phyloP scores from a whole-genome alignment of 2,797 vertebrate species.

The Oceanodroma leucorhoa region DNA sequence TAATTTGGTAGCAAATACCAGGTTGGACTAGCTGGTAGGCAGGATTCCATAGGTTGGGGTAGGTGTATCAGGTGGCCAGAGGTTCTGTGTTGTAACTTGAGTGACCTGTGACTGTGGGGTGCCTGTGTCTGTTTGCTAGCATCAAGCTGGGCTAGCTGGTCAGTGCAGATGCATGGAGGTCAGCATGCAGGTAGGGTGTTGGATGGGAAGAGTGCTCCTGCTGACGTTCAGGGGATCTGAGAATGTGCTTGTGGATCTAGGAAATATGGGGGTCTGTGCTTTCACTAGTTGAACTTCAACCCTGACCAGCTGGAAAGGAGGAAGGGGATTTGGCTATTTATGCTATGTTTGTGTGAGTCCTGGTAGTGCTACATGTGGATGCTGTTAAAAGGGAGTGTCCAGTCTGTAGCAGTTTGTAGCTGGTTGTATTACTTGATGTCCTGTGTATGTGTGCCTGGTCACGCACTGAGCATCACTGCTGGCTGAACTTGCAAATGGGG shows the following conservation, averaged over 20 bases:
- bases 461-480: not conserved
- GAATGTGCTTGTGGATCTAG: not conserved
- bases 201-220: not conserved
- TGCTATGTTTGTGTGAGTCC: not conserved
- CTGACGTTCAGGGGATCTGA: not conserved
- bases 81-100: not conserved
- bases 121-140: not conserved
- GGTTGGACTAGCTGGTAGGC: not conserved
- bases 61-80: not conserved
- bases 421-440: not conserved
- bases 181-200: not conserved
- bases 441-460: not conserved
- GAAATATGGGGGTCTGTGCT: fast-evolving
- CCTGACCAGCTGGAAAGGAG: not conserved
- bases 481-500: not conserved
- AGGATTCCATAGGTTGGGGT: not conserved
- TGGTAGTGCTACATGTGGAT: not conserved
- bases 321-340: not conserved
- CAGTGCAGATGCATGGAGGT: not conserved
- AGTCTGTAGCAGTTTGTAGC: not conserved
- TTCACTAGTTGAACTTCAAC: not conserved
- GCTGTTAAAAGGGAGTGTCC: not conserved
- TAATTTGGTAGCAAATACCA: not conserved
- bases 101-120: not conserved
- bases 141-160: not conserved